Evolutionary conservation across 1,140 invertebrate species (phyloP).

Genomic region (Rhynchophorus ferrugineus): DNA sequence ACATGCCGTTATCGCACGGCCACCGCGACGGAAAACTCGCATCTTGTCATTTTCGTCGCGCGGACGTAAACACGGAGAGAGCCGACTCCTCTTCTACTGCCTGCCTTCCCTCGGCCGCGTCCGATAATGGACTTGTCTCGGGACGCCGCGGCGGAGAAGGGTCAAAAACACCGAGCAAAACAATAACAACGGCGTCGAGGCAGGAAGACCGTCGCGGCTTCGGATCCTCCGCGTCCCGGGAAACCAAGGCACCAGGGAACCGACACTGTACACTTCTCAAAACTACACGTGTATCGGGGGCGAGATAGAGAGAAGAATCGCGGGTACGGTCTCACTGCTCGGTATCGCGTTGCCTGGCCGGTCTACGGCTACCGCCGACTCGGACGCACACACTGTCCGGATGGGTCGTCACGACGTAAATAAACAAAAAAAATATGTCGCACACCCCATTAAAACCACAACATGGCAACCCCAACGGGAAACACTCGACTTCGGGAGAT

Average conservation of each 20-base stretch:
- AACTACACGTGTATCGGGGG: conserved; percentile 17
- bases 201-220: too few species aligned
- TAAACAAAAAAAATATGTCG: conserved; percentile 6
- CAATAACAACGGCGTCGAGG: conserved; percentile 57
- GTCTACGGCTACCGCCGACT: neutral
- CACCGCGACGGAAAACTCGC: conserved; percentile 8
- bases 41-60: conserved; percentile 16
- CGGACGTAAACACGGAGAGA: conserved; percentile 13
- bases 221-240: too few species aligned
- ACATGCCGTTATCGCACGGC: neutral
- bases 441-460: conserved; percentile 11
- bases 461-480: conserved; percentile 8
- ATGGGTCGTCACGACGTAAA: conserved; percentile 1
- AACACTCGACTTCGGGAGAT: conserved; percentile 7
- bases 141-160: conserved; percentile 32
- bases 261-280: conserved; percentile 11
- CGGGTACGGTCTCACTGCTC: too few species aligned
- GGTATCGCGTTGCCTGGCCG: neutral
- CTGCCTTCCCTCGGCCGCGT: conserved; percentile 19
- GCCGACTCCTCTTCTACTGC: conserved; percentile 15
- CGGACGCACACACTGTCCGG: neutral
- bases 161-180: conserved; percentile 51
- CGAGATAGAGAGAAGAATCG: conserved; percentile 2
- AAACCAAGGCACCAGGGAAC: too few species aligned
- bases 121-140: conserved; percentile 35